Evolutionary conservation across 2,113 vertebrate genomes (phyloP).

Genomic region (Thomomys bottae): DNA sequence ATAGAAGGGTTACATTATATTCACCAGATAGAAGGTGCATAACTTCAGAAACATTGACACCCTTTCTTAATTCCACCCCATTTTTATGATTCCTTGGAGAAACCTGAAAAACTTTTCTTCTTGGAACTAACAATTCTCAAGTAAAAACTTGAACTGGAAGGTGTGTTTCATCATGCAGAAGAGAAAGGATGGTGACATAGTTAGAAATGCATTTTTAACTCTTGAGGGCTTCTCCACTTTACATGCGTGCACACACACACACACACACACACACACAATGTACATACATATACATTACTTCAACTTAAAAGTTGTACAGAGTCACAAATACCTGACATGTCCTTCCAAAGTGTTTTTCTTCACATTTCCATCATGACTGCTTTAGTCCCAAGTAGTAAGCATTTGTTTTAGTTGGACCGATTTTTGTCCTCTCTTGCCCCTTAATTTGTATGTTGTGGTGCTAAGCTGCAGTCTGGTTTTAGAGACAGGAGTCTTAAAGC

Average conservation of each 20-base stretch:
- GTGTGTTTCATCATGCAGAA: neutral
- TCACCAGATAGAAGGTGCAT: too few species aligned
- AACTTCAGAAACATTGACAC: too few species aligned
- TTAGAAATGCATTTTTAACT: too few species aligned
- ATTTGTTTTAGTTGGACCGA: neutral
- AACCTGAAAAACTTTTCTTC: slow-evolving; percentile 25
- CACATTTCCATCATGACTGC: neutral
- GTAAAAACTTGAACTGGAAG: slow-evolving; percentile 1
- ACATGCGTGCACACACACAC: too few species aligned
- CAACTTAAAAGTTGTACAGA: too few species aligned
- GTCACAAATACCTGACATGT: neutral
- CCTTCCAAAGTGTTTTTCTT: neutral
- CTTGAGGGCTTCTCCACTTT: neutral
- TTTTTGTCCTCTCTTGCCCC: neutral
- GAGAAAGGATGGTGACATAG: neutral
- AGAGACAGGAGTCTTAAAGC: neutral
- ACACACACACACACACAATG: too few species aligned
- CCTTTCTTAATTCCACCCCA: neutral
- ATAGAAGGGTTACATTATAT: too few species aligned
- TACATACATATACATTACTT: neutral
- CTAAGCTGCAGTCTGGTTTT: neutral
- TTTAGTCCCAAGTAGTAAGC: neutral
- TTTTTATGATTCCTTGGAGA: slow-evolving; percentile 4
- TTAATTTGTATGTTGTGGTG: neutral
- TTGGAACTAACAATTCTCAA: slow-evolving; percentile 42